phyloP scores from a whole-genome alignment of 2,113 vertebrate genomes.

The Halichoerus grypus region DNA sequence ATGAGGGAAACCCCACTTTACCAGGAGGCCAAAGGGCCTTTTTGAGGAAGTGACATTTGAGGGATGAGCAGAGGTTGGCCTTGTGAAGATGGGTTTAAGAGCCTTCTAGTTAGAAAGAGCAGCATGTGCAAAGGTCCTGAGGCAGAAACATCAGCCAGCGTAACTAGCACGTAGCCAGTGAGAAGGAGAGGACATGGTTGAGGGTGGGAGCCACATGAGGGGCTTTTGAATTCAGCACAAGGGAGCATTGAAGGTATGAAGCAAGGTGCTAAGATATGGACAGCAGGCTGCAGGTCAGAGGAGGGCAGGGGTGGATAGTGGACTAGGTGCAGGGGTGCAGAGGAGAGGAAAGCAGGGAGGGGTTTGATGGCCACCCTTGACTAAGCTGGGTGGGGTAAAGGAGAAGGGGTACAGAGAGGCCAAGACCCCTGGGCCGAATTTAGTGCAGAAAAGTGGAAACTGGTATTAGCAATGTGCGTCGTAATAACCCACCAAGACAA shows the following conservation, averaged over 20 bases:
- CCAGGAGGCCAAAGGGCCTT: not conserved
- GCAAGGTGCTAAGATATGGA: too few species aligned
- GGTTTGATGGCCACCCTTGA: not conserved
- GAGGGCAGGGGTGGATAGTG: too few species aligned
- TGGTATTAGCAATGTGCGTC: not conserved
- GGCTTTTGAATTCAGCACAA: not conserved
- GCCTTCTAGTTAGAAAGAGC: not conserved
- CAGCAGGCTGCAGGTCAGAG: not conserved
- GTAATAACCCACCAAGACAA: too few species aligned
- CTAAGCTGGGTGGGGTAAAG: not conserved
- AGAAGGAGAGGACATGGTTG: not conserved
- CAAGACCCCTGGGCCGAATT: too few species aligned
- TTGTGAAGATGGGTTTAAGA: too few species aligned
- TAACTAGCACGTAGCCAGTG: not conserved
- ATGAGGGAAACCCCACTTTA: not conserved
- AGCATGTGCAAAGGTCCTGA: not conserved
- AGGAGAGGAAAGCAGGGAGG: not conserved
- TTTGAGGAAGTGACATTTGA: not conserved
- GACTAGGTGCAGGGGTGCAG: not conserved
- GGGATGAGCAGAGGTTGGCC: not conserved
- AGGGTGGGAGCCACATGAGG: too few species aligned
- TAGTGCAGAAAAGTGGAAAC: not conserved
- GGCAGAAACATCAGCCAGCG: fast-evolving
- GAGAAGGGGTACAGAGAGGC: not conserved
- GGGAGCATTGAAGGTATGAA: not conserved